Evolutionary conservation across 2,888 invertebrate species (phyloP).

Genomic region (Polylopha cassiicola): DNA sequence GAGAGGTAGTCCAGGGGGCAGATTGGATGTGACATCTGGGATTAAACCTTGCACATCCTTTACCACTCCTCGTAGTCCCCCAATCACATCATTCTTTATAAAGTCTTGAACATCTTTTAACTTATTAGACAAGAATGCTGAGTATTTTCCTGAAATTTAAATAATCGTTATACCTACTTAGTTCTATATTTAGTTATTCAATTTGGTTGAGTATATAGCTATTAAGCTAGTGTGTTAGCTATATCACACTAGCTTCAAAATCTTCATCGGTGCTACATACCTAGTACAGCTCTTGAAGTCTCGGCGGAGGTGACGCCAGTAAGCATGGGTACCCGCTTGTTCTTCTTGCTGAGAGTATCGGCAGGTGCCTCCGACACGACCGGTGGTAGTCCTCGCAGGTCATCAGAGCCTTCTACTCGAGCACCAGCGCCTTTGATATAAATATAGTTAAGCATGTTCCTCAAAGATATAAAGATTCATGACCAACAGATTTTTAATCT

Average conservation of each 20-base stretch:
- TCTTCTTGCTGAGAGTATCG: conserved; percentile 74
- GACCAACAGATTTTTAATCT: neutral
- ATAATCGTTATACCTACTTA: no score
- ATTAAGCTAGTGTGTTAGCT: neutral
- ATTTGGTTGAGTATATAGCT: neutral
- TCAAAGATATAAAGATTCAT: neutral
- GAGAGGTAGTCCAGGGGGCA: conserved; percentile 46
- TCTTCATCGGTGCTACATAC: conserved; percentile 39
- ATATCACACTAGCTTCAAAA: neutral
- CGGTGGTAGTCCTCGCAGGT: conserved; percentile 81
- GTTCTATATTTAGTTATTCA: neutral
- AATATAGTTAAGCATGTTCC: neutral
- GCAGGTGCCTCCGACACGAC: conserved; percentile 80
- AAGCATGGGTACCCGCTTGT: conserved; percentile 79
- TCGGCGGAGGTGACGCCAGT: conserved; percentile 86
- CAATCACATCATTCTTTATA: conserved; percentile 61
- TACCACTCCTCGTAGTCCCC: conserved; percentile 53
- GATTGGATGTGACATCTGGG: conserved; percentile 36
- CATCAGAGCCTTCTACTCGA: conserved; percentile 81
- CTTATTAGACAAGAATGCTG: conserved; percentile 50
- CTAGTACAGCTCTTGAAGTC: conserved; percentile 79
- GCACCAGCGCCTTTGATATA: conserved; percentile 76
- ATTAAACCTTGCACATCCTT: conserved; percentile 48
- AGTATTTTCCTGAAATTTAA: conserved; percentile 51
- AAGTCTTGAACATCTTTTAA: conserved; percentile 53